phyloP scores from a whole-genome alignment of 2,113 vertebrate genomes.

The Sisor rabdophorus region DNA sequence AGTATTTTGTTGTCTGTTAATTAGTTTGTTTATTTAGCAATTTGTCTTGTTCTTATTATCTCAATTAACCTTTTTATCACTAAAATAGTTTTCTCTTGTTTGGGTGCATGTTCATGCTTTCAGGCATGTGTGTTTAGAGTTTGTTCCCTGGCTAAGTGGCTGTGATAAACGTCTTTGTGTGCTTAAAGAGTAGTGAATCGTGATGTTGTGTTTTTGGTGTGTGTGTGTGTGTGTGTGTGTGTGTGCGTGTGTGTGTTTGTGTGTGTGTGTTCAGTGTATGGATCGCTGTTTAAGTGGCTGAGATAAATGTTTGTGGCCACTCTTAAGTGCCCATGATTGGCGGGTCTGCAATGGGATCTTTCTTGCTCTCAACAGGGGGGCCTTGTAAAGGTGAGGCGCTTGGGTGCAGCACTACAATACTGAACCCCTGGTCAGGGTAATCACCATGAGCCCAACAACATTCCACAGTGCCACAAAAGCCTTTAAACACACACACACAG shows the following conservation, averaged over 20 bases:
- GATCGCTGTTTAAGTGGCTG: constrained; percentile 43
- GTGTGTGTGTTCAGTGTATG: constrained; percentile 39
- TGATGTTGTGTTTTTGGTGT: neutral
- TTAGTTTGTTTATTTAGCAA: neutral
- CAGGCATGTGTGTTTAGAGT: constrained; percentile 19
- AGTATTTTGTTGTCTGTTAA: neutral
- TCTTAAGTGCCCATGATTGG: constrained; percentile 53
- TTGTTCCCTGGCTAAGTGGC: constrained; percentile 36
- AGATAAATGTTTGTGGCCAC: constrained; percentile 40
- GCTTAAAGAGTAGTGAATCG: constrained; percentile 39
- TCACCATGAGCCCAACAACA: constrained; percentile 70
- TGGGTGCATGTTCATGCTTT: too few species aligned
- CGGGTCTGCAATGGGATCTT: constrained; percentile 57
- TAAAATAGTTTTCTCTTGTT: neutral
- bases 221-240: too few species aligned
- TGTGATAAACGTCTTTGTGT: constrained; percentile 32
- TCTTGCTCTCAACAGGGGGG: constrained; percentile 57
- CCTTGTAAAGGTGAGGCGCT: constrained; percentile 71
- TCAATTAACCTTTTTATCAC: neutral
- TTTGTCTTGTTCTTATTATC: neutral
- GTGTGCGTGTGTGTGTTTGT: neutral
- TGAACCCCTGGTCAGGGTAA: constrained; percentile 67
- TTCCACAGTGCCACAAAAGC: constrained; percentile 57
- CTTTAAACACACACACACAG: constrained; percentile 20
- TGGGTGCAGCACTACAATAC: constrained; percentile 62